Conservation (phyloP, 2,797 vertebrate genomes). For the Cichlasoma orientale region DNA sequence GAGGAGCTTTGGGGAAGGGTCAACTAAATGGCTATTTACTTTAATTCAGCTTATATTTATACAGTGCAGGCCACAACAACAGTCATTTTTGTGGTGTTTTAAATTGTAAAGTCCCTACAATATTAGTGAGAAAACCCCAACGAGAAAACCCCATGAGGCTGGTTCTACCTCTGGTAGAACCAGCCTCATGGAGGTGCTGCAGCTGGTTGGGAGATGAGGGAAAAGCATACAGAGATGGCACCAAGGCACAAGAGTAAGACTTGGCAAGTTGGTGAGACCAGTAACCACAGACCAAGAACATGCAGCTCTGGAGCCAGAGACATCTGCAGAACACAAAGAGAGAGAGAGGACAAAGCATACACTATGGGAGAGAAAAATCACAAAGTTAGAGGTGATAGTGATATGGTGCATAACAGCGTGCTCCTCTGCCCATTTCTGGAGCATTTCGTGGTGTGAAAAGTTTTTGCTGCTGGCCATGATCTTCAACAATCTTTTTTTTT, state of each 20-base stretch:
- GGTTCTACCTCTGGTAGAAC: neutral
- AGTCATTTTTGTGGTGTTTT: neutral
- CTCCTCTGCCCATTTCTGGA: accelerated
- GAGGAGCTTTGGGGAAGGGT: neutral
- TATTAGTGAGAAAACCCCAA: too few species aligned
- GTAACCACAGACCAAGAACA: neutral
- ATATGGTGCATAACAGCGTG: neutral
- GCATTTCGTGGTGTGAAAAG: neutral
- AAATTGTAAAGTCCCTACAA: neutral
- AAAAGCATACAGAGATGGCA: neutral
- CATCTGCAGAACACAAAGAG: too few species aligned
- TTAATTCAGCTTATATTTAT: neutral
- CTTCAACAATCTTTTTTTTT: neutral
- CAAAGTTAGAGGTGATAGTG: neutral
- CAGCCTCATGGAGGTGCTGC: neutral
- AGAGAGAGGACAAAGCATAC: too few species aligned
- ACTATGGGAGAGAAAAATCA: too few species aligned
- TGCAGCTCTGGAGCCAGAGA: neutral
- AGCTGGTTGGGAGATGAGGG: neutral
- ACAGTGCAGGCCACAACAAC: neutral
- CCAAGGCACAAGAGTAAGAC: neutral
- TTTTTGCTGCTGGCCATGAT: neutral
- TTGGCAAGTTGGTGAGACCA: neutral
- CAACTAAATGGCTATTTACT: neutral
- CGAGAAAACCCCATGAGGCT: neutral